These are phyloP conservation scores for Calyptommatus sinebrachiatus DNA, from an alignment of 2,113 vertebrate species.

Conservation along the genomic window DNA sequence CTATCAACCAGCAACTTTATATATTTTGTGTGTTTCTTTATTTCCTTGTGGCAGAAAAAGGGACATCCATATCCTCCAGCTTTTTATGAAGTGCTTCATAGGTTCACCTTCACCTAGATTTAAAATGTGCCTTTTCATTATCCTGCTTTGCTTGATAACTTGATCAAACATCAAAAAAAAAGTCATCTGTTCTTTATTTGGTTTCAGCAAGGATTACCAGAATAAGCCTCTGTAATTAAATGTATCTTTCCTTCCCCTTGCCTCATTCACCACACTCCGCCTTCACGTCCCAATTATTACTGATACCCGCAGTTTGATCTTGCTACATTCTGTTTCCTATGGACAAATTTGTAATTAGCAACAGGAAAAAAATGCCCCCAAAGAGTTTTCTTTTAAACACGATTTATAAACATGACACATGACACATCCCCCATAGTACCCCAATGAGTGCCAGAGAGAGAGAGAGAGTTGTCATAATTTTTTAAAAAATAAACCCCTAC, in stretches of 20 bases:
- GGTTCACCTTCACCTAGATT: slow-evolving; percentile 60
- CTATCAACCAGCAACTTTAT: slow-evolving; percentile 24
- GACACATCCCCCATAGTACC: slow-evolving; percentile 31
- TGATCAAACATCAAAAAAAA: slow-evolving; percentile 64
- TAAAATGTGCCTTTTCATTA: slow-evolving; percentile 62
- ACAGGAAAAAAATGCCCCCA: slow-evolving; percentile 15
- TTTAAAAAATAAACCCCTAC: not conserved
- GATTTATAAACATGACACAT: slow-evolving; percentile 34
- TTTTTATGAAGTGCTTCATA: slow-evolving; percentile 49
- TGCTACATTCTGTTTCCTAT: slow-evolving; percentile 66
- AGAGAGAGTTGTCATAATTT: not conserved
- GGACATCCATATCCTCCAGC: slow-evolving; percentile 48
- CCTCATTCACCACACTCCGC: slow-evolving; percentile 29
- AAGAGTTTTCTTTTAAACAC: slow-evolving; percentile 21
- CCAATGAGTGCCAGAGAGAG: not conserved
- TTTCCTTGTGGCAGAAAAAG: slow-evolving; percentile 43
- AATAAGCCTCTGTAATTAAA: slow-evolving; percentile 67
- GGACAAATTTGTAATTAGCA: slow-evolving; percentile 61
- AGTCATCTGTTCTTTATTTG: slow-evolving; percentile 59
- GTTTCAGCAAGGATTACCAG: slow-evolving; percentile 61
- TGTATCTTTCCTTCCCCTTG: slow-evolving; percentile 53
- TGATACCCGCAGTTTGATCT: slow-evolving; percentile 62
- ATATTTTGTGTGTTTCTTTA: not conserved
- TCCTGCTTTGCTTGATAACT: slow-evolving; percentile 64
- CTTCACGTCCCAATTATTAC: slow-evolving; percentile 62